Evolutionary conservation across 2,113 vertebrate species (phyloP).

Genomic region (Rousettus leschenaultii): DNA sequence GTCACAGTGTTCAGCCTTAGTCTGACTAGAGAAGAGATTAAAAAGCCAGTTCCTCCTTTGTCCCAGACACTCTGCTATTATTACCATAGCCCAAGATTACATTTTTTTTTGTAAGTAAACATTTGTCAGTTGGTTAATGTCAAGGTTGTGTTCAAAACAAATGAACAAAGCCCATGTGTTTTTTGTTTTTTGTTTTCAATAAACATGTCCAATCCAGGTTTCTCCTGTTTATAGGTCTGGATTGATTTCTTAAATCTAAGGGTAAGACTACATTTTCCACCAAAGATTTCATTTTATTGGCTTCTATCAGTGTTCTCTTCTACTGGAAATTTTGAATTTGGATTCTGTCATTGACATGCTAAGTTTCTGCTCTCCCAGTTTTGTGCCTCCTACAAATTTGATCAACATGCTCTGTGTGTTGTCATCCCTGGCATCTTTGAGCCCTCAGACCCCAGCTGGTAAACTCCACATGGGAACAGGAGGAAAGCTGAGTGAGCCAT

Average conservation of each 20-base stretch:
- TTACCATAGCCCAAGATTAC: neutral
- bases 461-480: neutral
- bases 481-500: neutral
- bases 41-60: neutral
- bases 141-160: conserved; percentile 3
- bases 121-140: neutral
- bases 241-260: neutral
- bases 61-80: neutral
- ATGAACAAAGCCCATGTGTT: neutral
- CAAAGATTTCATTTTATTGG: neutral
- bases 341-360: neutral
- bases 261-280: neutral
- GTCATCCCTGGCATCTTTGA: neutral
- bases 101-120: neutral
- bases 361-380: neutral
- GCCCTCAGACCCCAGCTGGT: neutral
- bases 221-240: neutral
- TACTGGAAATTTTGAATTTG: neutral
- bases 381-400: neutral
- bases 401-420: neutral
- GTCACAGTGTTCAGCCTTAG: neutral
- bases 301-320: neutral
- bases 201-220: neutral
- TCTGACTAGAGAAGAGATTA: neutral
- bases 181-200: conserved; percentile 15